Evolutionary conservation across 1,140 invertebrate species (phyloP).

Genomic region (Tetramorium alpestre): DNA sequence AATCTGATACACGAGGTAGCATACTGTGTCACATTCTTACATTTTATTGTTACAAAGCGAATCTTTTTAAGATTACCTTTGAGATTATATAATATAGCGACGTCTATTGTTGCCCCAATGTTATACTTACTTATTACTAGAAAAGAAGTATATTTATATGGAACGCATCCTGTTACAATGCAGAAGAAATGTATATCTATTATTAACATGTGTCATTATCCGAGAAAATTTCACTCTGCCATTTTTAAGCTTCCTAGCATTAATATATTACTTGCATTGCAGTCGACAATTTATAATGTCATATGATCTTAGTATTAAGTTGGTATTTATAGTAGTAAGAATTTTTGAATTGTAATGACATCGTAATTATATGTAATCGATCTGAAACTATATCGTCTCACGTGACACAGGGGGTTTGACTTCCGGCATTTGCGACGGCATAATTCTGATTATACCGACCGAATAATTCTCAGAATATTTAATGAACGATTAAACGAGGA

Average conservation of each 20-base stretch:
- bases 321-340: background rate
- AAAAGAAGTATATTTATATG: constrained; percentile 55
- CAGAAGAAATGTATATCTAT: background rate
- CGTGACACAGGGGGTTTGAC: background rate
- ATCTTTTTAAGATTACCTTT: background rate
- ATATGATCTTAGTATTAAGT: background rate
- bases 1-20: background rate
- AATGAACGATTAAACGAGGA: constrained; percentile 28
- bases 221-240: constrained; percentile 26
- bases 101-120: constrained; percentile 8
- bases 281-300: background rate
- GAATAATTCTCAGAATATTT: constrained; percentile 16
- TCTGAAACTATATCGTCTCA: background rate
- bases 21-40: background rate
- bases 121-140: constrained; percentile 69
- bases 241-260: constrained; percentile 43
- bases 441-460: background rate
- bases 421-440: constrained; percentile 17
- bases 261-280: constrained; percentile 27
- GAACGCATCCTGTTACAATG: constrained; percentile 59
- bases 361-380: background rate
- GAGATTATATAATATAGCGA: background rate
- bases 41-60: background rate
- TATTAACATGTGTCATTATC: constrained; percentile 55
- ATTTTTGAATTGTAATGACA: background rate